Conservation (phyloP, 1,140 invertebrate species). For the Tenebrio molitor region DNA sequence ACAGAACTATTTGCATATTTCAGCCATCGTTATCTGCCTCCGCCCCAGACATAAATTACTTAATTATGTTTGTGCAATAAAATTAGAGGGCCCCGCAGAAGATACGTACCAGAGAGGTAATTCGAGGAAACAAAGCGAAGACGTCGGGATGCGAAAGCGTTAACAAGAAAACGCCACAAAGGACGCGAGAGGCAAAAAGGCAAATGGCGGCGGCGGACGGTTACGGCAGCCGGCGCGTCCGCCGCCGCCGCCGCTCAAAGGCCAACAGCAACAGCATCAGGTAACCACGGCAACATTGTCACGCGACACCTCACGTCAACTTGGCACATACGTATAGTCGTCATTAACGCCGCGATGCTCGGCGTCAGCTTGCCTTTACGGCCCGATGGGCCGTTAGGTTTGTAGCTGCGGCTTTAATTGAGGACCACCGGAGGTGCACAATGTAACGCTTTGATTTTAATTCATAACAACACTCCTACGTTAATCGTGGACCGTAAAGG, state of each 20-base stretch:
- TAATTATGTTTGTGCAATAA: conserved; percentile 42
- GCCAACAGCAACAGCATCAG: conserved; percentile 37
- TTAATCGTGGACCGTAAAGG: too few species aligned
- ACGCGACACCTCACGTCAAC: conserved; percentile 37
- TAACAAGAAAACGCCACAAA: conserved; percentile 28
- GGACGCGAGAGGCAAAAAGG: conserved; percentile 13
- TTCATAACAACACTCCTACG: too few species aligned
- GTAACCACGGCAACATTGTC: conserved; percentile 40
- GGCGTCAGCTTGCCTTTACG: conserved; percentile 35
- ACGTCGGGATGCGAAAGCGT: conserved; percentile 21
- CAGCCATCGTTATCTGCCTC: conserved; percentile 32
- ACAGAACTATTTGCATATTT: conserved; percentile 45
- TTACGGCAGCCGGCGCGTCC: neutral
- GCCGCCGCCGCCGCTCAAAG: conserved; percentile 5
- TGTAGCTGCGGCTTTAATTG: neutral
- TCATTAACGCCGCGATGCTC: conserved; percentile 37
- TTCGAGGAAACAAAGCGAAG: conserved; percentile 26
- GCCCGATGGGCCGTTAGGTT: conserved; percentile 12
- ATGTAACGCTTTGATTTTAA: neutral
- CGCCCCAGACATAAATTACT: conserved; percentile 41
- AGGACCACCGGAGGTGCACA: neutral
- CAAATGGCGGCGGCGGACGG: conserved; percentile 21
- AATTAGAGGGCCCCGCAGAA: conserved; percentile 6
- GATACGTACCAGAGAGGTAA: conserved; percentile 26
- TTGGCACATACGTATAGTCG: conserved; percentile 38